These are phyloP conservation scores for Pelodytes ibericus DNA, from an alignment of 2,797 vertebrate species.

Conservation along the genomic window DNA sequence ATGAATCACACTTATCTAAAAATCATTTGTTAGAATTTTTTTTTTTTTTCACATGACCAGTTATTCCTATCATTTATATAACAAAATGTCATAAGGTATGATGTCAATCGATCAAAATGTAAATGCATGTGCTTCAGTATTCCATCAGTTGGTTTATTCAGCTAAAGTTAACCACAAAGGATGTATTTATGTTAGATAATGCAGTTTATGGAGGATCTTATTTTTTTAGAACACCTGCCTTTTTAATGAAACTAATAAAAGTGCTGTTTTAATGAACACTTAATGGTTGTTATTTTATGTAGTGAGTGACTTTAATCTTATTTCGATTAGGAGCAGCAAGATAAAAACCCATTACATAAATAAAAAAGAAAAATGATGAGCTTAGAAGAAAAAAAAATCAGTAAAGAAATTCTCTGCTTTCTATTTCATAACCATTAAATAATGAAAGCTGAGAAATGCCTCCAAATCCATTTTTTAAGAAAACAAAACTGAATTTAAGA, in stretches of 20 bases:
- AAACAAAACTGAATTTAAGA: background rate
- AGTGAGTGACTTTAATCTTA: slow-evolving; percentile 28
- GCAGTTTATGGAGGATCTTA: slow-evolving; percentile 7
- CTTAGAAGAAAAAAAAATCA: background rate
- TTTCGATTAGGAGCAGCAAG: slow-evolving; percentile 45
- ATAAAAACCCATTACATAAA: slow-evolving; percentile 45
- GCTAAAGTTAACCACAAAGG: slow-evolving; percentile 19
- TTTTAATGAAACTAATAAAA: slow-evolving; percentile 15
- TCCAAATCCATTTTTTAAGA: slow-evolving; percentile 26
- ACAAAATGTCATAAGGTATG: background rate
- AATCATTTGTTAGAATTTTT: background rate
- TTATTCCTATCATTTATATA: background rate
- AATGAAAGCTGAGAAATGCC: background rate
- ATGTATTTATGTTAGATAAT: slow-evolving; percentile 17
- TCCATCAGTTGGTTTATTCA: slow-evolving; percentile 10
- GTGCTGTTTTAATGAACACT: slow-evolving; percentile 27
- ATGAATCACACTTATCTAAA: background rate
- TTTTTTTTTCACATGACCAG: background rate
- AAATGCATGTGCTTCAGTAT: slow-evolving; percentile 1
- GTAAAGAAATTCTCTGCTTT: background rate
- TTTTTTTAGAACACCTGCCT: slow-evolving; percentile 38
- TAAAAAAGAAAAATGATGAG: slow-evolving; percentile 20
- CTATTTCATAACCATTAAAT: background rate
- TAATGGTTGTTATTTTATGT: slow-evolving; percentile 23
- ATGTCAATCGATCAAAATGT: slow-evolving; percentile 13